A percentile compares a stretch with the other conserved stretches of the same genome.
Evolutionary conservation across 2,113 vertebrate species (phyloP).

Genomic region (Sitta europaea): DNA sequence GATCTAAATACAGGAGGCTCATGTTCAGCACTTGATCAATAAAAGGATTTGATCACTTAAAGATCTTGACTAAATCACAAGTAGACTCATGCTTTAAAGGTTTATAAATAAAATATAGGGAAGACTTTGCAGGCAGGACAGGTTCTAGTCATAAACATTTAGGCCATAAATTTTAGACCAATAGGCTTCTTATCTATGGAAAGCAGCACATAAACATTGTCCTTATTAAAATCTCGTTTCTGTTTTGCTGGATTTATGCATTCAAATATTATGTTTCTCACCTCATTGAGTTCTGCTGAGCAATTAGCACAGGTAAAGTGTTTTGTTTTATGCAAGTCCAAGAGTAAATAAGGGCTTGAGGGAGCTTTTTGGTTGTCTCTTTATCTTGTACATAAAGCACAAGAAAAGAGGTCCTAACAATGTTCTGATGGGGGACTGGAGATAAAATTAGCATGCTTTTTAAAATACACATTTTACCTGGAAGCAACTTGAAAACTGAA

Average conservation of each 20-base stretch:
- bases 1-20: background rate
- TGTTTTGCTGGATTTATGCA: background rate
- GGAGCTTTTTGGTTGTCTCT: background rate
- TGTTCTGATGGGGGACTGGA: accelerated
- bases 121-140: background rate
- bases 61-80: background rate
- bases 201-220: background rate
- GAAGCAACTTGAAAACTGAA: background rate
- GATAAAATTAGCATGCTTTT: background rate
- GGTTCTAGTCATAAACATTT: background rate
- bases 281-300: background rate
- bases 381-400: background rate
- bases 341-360: background rate
- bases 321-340: background rate
- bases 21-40: background rate
- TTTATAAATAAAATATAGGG: background rate
- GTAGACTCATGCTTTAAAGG: background rate
- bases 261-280: background rate
- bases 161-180: background rate
- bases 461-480: background rate
- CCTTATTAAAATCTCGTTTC: background rate
- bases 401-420: background rate
- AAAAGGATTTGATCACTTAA: background rate
- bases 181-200: background rate
- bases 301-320: background rate